Conservation (phyloP, 2,888 invertebrate species). For the Bimastos eiseni region DNA sequence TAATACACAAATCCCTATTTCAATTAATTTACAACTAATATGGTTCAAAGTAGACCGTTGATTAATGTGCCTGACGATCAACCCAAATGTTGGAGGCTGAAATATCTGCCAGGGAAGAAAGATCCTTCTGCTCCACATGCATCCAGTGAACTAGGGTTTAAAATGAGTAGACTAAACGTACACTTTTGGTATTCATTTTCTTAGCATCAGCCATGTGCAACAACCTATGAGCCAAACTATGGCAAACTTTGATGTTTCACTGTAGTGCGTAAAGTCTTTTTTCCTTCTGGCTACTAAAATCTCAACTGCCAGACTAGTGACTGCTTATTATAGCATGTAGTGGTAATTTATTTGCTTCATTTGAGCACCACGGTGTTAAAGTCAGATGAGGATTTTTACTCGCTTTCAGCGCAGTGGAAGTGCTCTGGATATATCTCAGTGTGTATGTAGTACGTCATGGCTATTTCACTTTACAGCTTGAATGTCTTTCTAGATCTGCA, state of each 20-base stretch:
- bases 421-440: neutral
- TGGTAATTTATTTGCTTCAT: constrained; percentile 4
- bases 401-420: neutral
- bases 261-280: neutral
- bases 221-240: neutral
- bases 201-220: neutral
- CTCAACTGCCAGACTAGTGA: neutral
- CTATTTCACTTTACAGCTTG: neutral
- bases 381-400: neutral
- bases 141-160: neutral
- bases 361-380: neutral
- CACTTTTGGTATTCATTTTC: neutral
- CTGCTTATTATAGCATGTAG: neutral
- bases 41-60: neutral
- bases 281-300: neutral
- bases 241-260: neutral
- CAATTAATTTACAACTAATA: neutral
- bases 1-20: neutral
- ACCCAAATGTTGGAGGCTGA: neutral
- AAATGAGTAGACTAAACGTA: neutral
- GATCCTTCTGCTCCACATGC: neutral
- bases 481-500: neutral
- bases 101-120: neutral
- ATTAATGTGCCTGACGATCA: neutral
- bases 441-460: neutral